Conservation (phyloP, 2,888 invertebrate genomes). For the Drosophila macrothrix region DNA sequence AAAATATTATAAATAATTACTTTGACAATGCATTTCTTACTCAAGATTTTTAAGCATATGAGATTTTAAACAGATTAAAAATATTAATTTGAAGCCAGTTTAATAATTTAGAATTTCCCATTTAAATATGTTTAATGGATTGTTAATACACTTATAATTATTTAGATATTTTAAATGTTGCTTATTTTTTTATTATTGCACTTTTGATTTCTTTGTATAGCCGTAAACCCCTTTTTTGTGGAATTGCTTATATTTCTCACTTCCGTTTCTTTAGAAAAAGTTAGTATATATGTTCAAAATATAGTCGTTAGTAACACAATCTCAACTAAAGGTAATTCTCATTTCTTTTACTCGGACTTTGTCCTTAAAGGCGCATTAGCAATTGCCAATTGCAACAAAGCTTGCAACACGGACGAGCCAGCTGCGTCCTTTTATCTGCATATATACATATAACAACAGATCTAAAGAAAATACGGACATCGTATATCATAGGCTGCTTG, state of each 20-base stretch:
- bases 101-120: neutral
- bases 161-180: neutral
- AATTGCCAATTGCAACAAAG: conserved; percentile 29
- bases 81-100: neutral
- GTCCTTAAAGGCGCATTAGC: neutral
- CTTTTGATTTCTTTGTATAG: neutral
- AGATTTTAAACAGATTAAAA: neutral
- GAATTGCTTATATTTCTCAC: neutral
- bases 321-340: neutral
- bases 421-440: conserved; percentile 26
- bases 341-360: conserved; percentile 21
- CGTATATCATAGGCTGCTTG: conserved; percentile 12
- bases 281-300: neutral
- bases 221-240: neutral
- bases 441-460: conserved; percentile 11
- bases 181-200: neutral
- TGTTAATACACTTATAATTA: neutral
- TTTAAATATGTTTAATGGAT: neutral
- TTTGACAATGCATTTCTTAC: neutral
- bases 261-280: neutral
- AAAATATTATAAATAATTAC: neutral
- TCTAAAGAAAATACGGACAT: neutral
- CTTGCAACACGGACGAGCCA: conserved; percentile 14
- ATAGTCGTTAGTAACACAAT: neutral
- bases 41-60: neutral